Base-by-base conservation (phyloP, 2,888 invertebrate genomes). In the Aporophyla lueneburgensis region DNA sequence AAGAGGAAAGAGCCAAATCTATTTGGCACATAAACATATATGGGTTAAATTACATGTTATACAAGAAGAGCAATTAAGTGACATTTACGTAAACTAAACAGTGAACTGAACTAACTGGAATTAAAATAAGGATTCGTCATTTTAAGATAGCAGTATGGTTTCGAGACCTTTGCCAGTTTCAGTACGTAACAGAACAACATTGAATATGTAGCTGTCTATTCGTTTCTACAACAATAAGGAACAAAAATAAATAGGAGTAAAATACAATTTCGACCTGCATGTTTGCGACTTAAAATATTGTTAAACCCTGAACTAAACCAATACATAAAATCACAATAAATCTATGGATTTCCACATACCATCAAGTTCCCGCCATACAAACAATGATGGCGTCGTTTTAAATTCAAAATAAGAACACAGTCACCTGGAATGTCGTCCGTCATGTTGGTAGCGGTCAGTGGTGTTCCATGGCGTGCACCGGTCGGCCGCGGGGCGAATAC, bases 381-480 rank as follows among this genome's bases (percentile, higher is more conserved):
- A 80, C 58, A 68, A 71, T 62, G 24, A 66, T 74, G 65, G 72
- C 62, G 74, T 71, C 27, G 14, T 56, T 54, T 53, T 16, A 78
- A 51, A 74, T 76, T 81, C 65, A 84, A 84, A 83, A 78, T 81
- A 74, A 76, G 79, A 83, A 84, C 84, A 87, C 84, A 83, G 79
- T 92, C 89, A 96, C 96, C 96, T 95, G 96, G 96, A 91, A 96
- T 96, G 85, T 96, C 96, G 88, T 96, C 96, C 80, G 88, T 87
- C 88, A 88, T 88, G 86, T 81, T 82, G 80, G 76, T 74, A 68
- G 77, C 63, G 77, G 88, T 78, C 83, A 79, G 76, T 80, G 81
- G 76, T 84, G 86, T 83, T 86, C 90, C 94, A 94, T 93, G 91
- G 90, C 90, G 90, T 90, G 91, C 92, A 91, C 92, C 89, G 85